A percentile compares a stretch with the other conserved stretches of the same genome.
Conservation (phyloP, 2,797 vertebrate species). For the Sphaeramia orbicularis region DNA sequence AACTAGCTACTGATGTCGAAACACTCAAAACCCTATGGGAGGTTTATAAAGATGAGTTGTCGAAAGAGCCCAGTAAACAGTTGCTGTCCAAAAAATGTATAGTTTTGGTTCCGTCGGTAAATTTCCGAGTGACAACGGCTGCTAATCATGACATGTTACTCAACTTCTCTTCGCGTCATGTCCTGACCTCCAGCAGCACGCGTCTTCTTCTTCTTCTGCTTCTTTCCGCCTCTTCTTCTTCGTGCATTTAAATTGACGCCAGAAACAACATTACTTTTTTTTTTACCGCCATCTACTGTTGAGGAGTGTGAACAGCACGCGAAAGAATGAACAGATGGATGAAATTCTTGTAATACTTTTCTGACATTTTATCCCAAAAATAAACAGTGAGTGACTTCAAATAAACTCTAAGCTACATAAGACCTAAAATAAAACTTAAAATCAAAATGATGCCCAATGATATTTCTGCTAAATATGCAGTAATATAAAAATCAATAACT, state of each 20-base stretch:
- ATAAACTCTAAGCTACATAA: too few relatives aligned
- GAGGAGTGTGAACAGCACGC: too few relatives aligned
- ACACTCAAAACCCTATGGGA: not conserved
- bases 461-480: too few relatives aligned
- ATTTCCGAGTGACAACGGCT: not conserved
- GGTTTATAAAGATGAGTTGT: not conserved
- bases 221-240: constrained; percentile 30
- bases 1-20: constrained; percentile 21
- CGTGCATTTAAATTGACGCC: not conserved
- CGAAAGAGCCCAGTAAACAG: rapidly evolving
- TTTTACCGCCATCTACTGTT: not conserved
- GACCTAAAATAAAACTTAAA: too few relatives aligned
- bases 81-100: rapidly evolving
- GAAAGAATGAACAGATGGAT: too few relatives aligned
- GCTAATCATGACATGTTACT: not conserved
- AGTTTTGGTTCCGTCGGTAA: too few relatives aligned
- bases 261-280: not conserved
- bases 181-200: constrained; percentile 81
- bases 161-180: not conserved
- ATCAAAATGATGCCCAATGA: too few relatives aligned
- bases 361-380: too few relatives aligned
- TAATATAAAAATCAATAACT: too few relatives aligned
- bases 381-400: too few relatives aligned
- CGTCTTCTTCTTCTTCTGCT: constrained; percentile 17
- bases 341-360: too few relatives aligned